Conservation (phyloP, 2,113 vertebrate species). For the Gasterosteus nipponicus region DNA sequence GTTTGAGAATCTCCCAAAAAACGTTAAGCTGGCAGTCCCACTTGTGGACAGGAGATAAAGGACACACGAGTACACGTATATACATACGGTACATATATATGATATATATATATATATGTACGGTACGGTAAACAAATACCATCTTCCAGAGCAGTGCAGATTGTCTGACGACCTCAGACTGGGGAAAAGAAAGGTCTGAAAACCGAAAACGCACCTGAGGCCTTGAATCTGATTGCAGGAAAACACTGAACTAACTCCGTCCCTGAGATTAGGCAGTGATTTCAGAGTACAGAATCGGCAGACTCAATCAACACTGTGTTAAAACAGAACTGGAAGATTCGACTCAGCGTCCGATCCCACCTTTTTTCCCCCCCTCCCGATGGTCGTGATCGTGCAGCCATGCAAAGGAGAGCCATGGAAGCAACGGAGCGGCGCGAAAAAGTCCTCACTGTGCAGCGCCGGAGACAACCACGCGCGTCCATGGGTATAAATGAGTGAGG, state of each 20-base stretch:
- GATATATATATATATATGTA: conserved; percentile 1
- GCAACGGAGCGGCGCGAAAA: conserved; percentile 40
- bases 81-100: background rate
- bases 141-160: conserved; percentile 65
- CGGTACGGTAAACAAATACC: conserved; percentile 69
- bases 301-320: conserved; percentile 40
- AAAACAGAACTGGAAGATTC: conserved; percentile 46
- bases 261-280: conserved; percentile 83
- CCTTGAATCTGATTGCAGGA: conserved; percentile 66
- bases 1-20: conserved; percentile 35
- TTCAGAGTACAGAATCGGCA: conserved; percentile 67
- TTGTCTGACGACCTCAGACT: conserved; percentile 60
- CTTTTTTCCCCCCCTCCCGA: conserved; percentile 33
- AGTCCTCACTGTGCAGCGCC: conserved; percentile 13
- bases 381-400: conserved; percentile 45
- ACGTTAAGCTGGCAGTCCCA: conserved; percentile 44
- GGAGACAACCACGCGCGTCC: conserved; percentile 29
- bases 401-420: conserved; percentile 55
- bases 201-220: conserved; percentile 57
- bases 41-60: conserved; percentile 51
- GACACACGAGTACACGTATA: conserved; percentile 23
- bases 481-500: conserved; percentile 14
- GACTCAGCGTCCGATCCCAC: conserved; percentile 15
- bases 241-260: conserved; percentile 79
- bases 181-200: conserved; percentile 43